Base-by-base conservation (phyloP, 1,140 invertebrate species). In the Trichonephila inaurata region DNA sequence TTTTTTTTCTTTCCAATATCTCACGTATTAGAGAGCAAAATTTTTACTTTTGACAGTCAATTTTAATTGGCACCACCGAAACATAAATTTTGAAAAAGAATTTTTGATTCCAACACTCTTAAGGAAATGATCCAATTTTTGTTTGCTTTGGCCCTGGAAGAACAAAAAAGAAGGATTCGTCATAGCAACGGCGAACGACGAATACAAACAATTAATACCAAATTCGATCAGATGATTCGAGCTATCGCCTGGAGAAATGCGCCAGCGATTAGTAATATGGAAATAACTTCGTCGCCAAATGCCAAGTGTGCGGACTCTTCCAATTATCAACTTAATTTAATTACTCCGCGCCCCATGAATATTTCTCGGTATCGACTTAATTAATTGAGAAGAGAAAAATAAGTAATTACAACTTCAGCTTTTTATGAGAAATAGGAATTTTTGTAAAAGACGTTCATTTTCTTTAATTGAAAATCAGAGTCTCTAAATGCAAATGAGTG, bases 241-340 rank as follows among this genome's bases (percentile, higher is more conserved):
- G 12, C 24, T 33, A 60, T 88, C 28, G 86, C 86, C 86, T 40
- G 24, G 33, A 88, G 86, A 88, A 88, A 88, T 88, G 12, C 40
- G 62, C 33, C 0, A 61, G 21, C 62, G 86, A 88, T 66, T 88
- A 69, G 33, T 88, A 88, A 88, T 66, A 88, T n/a, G 86, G 86
- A 85, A 88, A 88, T 88, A 88, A 88, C 33, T 88, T 21, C 62
- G 28, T 88, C 86, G 18, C 61, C 83, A 58, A 61, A 66, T 88
- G 61, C 86, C 24, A 28, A 66, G 40, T 18, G 40, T 18, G 21
- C 33, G 86, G 86, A 88, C 33, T 60, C 62, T 24, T 88, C 62
- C 86, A 88, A 88, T 88, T 88, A 88, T 66, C 86, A 88, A 88
- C 61, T 88, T 88, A 88, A 88, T 88, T 66, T 40, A 88, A 88